Percentiles rank a stretch among this genome's conserved stretches.
Conservation (phyloP, 2,888 invertebrate species). For the Physocephala rufipes region DNA sequence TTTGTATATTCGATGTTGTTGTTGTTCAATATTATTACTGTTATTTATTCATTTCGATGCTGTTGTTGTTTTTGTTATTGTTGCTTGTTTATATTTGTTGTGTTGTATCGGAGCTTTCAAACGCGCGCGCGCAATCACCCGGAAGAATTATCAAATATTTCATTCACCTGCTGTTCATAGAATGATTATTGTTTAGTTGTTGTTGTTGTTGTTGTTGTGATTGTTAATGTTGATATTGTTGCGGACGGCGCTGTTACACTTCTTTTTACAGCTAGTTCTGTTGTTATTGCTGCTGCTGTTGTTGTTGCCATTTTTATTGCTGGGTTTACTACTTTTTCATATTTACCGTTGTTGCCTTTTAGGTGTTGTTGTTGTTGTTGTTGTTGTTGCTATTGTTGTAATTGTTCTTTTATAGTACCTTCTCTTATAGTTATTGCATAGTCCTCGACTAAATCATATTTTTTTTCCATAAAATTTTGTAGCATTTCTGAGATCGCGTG, state of each 20-base stretch:
- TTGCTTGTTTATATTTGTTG: background rate
- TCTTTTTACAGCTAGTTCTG: too few relatives aligned
- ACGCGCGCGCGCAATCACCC: conserved; percentile 46
- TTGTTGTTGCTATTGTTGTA: conserved; percentile 49
- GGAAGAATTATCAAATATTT: conserved; percentile 49
- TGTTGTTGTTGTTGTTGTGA: conserved; percentile 13
- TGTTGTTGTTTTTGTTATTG: background rate
- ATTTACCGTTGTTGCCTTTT: conserved; percentile 51
- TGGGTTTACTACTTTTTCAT: conserved; percentile 29
- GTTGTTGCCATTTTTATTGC: conserved; percentile 32
- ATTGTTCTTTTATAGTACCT: conserved; percentile 35
- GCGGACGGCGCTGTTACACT: background rate
- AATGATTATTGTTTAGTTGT: conserved; percentile 35
- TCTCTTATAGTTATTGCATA: too few relatives aligned
- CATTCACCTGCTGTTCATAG: conserved; percentile 48
- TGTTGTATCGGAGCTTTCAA: conserved; percentile 8
- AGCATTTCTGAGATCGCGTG: conserved; percentile 43
- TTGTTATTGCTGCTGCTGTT: conserved; percentile 28
- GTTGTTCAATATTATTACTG: conserved; percentile 3
- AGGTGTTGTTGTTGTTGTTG: conserved; percentile 51
- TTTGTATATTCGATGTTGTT: conserved; percentile 15
- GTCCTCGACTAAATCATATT: too few relatives aligned
- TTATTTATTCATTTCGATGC: background rate
- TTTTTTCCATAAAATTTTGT: too few relatives aligned
- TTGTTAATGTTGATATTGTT: conserved; percentile 28